A percentile compares a stretch with the other conserved stretches of the same genome.
Conservation (phyloP, 1,140 invertebrate species). For the Lasaia peninsularis region DNA sequence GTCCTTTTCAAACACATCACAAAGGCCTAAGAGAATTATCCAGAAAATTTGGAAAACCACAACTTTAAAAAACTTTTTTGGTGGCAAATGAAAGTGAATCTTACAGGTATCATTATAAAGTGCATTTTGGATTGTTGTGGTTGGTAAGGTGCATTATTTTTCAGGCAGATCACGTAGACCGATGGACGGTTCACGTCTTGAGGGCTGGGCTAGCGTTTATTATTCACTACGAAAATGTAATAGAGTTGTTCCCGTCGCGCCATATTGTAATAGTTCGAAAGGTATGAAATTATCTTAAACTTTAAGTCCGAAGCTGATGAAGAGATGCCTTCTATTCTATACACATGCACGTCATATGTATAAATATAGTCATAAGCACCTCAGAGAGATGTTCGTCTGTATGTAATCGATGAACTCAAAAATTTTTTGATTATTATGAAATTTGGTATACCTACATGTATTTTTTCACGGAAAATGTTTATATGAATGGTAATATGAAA, state of each 20-base stretch:
- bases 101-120: slow-evolving; percentile 36
- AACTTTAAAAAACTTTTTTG: slow-evolving; percentile 46
- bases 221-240: slow-evolving; percentile 64
- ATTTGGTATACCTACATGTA: too few species aligned
- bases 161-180: slow-evolving; percentile 43
- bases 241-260: slow-evolving; percentile 48
- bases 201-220: slow-evolving; percentile 49
- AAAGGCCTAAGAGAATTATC: slow-evolving; percentile 40
- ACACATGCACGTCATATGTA: too few species aligned
- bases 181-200: slow-evolving; percentile 51
- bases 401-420: too few species aligned
- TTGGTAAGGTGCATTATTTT: slow-evolving; percentile 38
- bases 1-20: slow-evolving; percentile 45
- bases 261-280: slow-evolving; percentile 31
- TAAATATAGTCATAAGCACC: too few species aligned
- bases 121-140: slow-evolving; percentile 42
- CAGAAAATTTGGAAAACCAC: slow-evolving; percentile 50
- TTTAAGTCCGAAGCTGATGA: slow-evolving; percentile 12
- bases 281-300: slow-evolving; percentile 26
- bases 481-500: too few species aligned
- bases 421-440: too few species aligned
- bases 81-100: slow-evolving; percentile 28
- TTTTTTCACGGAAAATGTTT: too few species aligned
- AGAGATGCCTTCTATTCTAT: too few species aligned
- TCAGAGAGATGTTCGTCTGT: too few species aligned